Evolutionary conservation across 2,113 vertebrate species (phyloP).

Genomic region (Crypturellus undulatus): DNA sequence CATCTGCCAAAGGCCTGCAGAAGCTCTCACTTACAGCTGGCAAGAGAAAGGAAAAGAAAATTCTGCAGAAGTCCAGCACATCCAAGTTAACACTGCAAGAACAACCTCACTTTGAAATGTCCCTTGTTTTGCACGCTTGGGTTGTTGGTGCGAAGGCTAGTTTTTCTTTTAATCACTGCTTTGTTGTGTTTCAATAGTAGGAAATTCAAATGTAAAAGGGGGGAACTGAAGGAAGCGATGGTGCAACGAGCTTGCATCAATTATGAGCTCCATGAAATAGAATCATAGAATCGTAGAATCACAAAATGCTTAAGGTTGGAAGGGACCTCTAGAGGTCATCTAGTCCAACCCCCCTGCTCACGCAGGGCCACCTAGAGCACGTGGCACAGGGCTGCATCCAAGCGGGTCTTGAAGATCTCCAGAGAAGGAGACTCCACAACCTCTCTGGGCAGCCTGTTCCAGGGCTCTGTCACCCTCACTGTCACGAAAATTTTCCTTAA

Average conservation of each 20-base stretch:
- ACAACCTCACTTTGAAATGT: neutral
- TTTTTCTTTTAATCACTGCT: neutral
- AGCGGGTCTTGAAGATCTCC: no score
- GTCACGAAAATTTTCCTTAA: no score
- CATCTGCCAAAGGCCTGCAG: neutral
- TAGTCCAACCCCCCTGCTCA: no score
- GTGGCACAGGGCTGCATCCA: no score
- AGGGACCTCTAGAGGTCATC: no score
- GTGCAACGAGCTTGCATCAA: neutral
- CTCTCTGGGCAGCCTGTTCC: no score
- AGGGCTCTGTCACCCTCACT: no score
- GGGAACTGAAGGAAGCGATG: neutral
- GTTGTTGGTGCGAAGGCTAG: neutral
- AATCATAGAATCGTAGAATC: no score
- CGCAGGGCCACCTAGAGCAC: no score
- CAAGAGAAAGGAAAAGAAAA: neutral
- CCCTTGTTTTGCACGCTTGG: accelerated
- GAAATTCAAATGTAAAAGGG: neutral
- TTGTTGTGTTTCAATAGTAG: neutral
- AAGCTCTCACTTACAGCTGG: neutral
- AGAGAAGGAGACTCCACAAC: no score
- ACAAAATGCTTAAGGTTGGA: no score
- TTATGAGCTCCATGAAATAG: neutral
- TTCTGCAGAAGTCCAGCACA: neutral
- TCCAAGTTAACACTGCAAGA: neutral